A percentile compares a stretch with the other conserved stretches of the same genome.
Evolutionary conservation across 2,113 vertebrate genomes (phyloP).

Genomic region (Turnix velox): DNA sequence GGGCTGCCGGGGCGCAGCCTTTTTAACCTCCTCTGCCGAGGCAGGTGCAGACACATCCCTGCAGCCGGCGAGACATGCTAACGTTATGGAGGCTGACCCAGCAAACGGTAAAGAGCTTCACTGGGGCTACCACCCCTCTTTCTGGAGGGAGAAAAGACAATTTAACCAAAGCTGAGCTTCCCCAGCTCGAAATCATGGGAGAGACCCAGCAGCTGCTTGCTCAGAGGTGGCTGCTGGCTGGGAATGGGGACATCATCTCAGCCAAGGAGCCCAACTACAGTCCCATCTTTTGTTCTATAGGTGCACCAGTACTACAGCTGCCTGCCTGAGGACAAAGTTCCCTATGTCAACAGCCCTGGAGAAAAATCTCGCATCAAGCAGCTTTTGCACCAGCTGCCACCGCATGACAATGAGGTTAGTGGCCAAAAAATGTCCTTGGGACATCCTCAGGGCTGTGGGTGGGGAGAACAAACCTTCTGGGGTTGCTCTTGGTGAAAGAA

Average conservation of each 20-base stretch:
- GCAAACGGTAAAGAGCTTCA: slow-evolving; percentile 72
- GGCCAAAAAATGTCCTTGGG: neutral
- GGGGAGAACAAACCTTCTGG: neutral
- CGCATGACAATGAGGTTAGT: slow-evolving; percentile 98
- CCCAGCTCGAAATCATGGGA: neutral
- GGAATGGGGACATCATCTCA: neutral
- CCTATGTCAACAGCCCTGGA: slow-evolving; percentile 96
- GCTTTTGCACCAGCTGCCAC: slow-evolving; percentile 95
- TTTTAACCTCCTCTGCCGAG: slow-evolving; percentile 53
- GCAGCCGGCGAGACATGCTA: slow-evolving; percentile 43
- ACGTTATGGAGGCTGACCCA: slow-evolving; percentile 63
- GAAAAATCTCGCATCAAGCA: slow-evolving; percentile 97
- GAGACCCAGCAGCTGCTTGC: neutral
- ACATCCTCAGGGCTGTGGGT: neutral
- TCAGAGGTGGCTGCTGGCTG: neutral
- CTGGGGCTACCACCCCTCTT: neutral
- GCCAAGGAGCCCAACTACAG: neutral
- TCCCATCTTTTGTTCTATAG: slow-evolving; percentile 64
- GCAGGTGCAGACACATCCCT: slow-evolving; percentile 75
- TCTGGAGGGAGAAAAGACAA: neutral
- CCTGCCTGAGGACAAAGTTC: slow-evolving; percentile 96
- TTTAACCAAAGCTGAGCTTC: neutral
- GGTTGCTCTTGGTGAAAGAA: accelerated
- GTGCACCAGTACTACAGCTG: slow-evolving; percentile 98
- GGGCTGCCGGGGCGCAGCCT: slow-evolving; percentile 55